Evolutionary conservation across 2,113 vertebrate genomes (phyloP), one percentile per base, ranked within the genome.

Genomic region (Bagarius yarrelli): DNA sequence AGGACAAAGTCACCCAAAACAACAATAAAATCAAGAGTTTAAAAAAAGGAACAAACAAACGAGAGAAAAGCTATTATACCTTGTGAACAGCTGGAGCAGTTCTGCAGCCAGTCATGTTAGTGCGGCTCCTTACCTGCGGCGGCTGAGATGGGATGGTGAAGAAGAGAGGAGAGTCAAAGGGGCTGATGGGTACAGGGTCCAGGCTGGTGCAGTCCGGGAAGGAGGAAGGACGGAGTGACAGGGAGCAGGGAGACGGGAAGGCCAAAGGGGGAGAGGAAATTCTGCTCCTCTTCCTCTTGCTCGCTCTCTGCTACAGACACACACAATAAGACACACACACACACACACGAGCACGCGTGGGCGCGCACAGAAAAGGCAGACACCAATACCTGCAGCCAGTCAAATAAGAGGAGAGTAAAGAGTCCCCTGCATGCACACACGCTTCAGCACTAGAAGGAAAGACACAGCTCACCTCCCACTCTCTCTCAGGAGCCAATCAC

Each of bases 91-190:
- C 36, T 56, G 67, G 76, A 82, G 72, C 84, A 85, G 82, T 80
- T 55, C 74, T 66, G 83, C 78, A 79, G 73, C 66, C 74, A 63
- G 84, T 76, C 87, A 76, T 60, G 79, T 79, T 83, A 77, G 57
- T 67, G 70, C 81, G 50, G 52, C 81, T 81, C 88, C 93, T 91
- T 93, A 94, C 93, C 92, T 93, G 91, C 78, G 83, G 86, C 52
- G 85, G 85, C 81, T 78, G 79, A 87, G 85, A 84, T 81, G 89
- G 91, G 92, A 90, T 74, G 91, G 90, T 93, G 89, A 91, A 91
- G 89, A 91, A 91, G 90, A 90, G 86, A 91, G 92, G 93, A 93
- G 88, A 93, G 92, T 92, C 90, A 91, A 93, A 93, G 91, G 88
- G 92, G 91, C 57, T 84, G 84, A 77, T 79, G 79, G 87, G 88